These are phyloP conservation scores for Epinephelus coioides DNA, from an alignment of 2,797 vertebrate species.

Conservation along the genomic window DNA sequence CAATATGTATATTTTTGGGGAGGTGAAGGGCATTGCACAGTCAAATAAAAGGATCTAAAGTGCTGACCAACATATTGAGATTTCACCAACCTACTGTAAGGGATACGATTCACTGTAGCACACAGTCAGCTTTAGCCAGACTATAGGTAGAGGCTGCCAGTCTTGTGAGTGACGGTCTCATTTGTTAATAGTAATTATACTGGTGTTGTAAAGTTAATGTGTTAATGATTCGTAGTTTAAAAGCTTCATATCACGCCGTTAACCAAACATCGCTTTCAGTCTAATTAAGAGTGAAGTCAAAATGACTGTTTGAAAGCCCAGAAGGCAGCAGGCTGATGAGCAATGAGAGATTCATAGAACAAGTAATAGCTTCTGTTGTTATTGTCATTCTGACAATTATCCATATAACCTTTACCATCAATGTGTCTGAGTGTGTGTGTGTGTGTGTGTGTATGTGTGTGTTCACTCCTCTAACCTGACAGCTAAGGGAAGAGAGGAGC, in stretches of 20 bases:
- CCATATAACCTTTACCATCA: slow-evolving; percentile 12
- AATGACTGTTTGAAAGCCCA: neutral
- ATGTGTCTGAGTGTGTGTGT: slow-evolving; percentile 21
- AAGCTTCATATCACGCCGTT: neutral
- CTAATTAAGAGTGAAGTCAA: neutral
- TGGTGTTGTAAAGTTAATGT: neutral
- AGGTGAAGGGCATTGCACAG: neutral
- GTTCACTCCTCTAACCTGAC: slow-evolving; percentile 48
- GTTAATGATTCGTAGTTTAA: neutral
- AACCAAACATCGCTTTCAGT: slow-evolving; percentile 5
- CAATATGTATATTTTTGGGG: no score
- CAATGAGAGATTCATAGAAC: neutral
- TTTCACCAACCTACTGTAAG: neutral
- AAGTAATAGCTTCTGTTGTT: slow-evolving; percentile 2
- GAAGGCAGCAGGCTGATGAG: slow-evolving; percentile 14
- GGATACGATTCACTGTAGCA: neutral
- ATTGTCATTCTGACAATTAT: slow-evolving; percentile 22
- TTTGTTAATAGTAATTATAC: slow-evolving; percentile 1
- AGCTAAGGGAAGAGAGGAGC: slow-evolving; percentile 50
- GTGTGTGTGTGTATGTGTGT: slow-evolving; percentile 10
- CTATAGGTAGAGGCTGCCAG: neutral
- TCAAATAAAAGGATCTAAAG: neutral
- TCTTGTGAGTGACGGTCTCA: neutral
- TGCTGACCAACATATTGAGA: neutral
- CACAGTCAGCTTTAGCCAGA: neutral